phyloP scores from a whole-genome alignment of 2,888 invertebrate species.

The Parapristionchus giblindavisi region DNA sequence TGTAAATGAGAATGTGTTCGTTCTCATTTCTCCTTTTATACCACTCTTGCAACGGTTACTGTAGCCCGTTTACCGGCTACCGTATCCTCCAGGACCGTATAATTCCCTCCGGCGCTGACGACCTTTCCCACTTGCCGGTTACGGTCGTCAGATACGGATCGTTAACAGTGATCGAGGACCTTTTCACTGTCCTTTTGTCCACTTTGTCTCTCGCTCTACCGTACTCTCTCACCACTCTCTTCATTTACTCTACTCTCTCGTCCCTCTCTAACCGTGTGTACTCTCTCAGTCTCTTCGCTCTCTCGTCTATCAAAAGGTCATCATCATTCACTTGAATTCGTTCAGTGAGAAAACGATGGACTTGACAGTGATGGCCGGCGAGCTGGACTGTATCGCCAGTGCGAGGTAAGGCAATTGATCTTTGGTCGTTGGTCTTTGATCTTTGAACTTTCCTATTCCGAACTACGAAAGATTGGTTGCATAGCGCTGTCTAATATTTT shows the following conservation, averaged over 20 bases:
- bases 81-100: too few relatives aligned
- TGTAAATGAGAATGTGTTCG: too few relatives aligned
- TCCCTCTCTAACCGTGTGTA: too few relatives aligned
- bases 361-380: background rate
- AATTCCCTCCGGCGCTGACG: too few relatives aligned
- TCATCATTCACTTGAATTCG: background rate
- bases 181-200: conserved; percentile 10
- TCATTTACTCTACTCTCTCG: background rate
- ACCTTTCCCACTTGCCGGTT: conserved; percentile 20
- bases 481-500: too few relatives aligned
- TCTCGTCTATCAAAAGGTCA: background rate
- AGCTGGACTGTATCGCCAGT: conserved; percentile 18
- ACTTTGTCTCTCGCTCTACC: too few relatives aligned
- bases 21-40: too few relatives aligned
- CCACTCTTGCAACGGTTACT: too few relatives aligned
- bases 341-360: background rate
- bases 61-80: too few relatives aligned
- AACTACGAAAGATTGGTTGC: too few relatives aligned
- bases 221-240: conserved; percentile 1
- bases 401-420: conserved; percentile 13
- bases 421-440: too few relatives aligned
- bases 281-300: background rate
- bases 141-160: conserved; percentile 27
- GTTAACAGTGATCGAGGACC: conserved; percentile 5
- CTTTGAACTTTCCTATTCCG: too few relatives aligned